Evolutionary conservation across 2,888 invertebrate species (phyloP).

Genomic region (Epistrophe eligans): DNA sequence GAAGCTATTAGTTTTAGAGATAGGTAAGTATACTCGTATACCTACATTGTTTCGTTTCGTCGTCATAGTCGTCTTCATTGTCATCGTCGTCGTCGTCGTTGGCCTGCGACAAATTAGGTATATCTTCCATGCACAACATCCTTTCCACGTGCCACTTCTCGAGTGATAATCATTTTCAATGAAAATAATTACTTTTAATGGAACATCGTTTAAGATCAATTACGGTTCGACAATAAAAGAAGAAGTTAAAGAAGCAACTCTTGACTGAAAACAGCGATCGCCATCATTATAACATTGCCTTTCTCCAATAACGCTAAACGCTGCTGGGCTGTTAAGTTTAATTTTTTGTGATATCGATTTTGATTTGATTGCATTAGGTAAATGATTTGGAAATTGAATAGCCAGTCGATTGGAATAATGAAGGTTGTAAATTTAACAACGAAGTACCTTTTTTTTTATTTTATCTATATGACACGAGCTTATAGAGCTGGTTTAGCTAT

Average conservation of each 20-base stretch:
- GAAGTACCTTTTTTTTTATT: slow-evolving; percentile 13
- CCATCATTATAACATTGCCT: neutral
- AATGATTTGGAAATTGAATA: slow-evolving; percentile 52
- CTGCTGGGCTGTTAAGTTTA: slow-evolving; percentile 36
- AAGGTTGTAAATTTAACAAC: slow-evolving; percentile 36
- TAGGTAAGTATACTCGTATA: neutral
- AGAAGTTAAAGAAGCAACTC: slow-evolving; percentile 22
- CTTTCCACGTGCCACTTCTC: slow-evolving; percentile 2
- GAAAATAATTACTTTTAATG: slow-evolving; percentile 71
- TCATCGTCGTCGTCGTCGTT: neutral
- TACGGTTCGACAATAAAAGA: slow-evolving; percentile 61
- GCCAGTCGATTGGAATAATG: slow-evolving; percentile 49
- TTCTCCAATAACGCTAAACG: neutral
- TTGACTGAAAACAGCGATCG: slow-evolving; percentile 38
- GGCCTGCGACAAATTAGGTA: neutral
- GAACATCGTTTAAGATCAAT: slow-evolving; percentile 69
- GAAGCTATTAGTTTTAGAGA: slow-evolving; percentile 22
- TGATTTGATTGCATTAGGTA: slow-evolving; percentile 46
- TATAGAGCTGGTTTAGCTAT: neutral
- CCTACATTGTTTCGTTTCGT: neutral
- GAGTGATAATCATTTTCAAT: slow-evolving; percentile 45
- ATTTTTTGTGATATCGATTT: slow-evolving; percentile 50
- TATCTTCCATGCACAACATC: slow-evolving; percentile 17
- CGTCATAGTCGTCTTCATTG: neutral
- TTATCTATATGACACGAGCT: neutral